Conservation (phyloP, 2,797 vertebrate genomes). For the Nasua narica region DNA sequence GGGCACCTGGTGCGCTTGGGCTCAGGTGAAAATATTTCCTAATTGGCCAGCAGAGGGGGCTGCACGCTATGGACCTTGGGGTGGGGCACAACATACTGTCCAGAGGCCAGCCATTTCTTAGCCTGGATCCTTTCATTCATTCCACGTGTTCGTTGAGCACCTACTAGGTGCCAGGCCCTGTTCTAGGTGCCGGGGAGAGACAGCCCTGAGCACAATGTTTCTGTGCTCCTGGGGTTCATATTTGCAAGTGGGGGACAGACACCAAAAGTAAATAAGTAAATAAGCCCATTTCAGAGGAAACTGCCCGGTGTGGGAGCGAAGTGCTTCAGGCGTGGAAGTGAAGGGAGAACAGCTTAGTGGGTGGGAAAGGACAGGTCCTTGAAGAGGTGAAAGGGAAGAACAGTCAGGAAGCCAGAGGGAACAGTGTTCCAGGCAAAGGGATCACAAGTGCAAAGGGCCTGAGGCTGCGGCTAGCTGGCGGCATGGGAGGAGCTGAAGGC, state of each 20-base stretch:
- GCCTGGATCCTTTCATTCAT: neutral
- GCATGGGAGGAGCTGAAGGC: rapidly evolving
- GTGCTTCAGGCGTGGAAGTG: rapidly evolving
- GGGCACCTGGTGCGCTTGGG: neutral
- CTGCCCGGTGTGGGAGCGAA: rapidly evolving
- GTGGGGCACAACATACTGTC: rapidly evolving
- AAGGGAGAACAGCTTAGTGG: neutral
- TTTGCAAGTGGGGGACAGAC: neutral
- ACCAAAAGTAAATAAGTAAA: neutral
- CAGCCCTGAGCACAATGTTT: neutral
- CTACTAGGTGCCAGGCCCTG: neutral
- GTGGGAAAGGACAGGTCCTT: rapidly evolving
- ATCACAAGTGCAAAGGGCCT: neutral
- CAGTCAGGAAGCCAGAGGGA: neutral
- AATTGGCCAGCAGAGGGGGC: neutral
- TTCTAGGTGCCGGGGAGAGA: neutral
- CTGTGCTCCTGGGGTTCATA: neutral
- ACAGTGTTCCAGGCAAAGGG: too few relatives aligned
- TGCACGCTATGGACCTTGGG: neutral
- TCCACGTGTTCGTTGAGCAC: neutral
- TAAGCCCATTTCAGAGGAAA: neutral
- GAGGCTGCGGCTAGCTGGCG: neutral
- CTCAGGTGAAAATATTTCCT: neutral
- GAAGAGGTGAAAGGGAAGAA: neutral
- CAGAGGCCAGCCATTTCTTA: neutral